A percentile compares a stretch with the other conserved stretches of the same genome.
Evolutionary conservation across 2,797 vertebrate genomes (phyloP).

Genomic region (Argentina silus): DNA sequence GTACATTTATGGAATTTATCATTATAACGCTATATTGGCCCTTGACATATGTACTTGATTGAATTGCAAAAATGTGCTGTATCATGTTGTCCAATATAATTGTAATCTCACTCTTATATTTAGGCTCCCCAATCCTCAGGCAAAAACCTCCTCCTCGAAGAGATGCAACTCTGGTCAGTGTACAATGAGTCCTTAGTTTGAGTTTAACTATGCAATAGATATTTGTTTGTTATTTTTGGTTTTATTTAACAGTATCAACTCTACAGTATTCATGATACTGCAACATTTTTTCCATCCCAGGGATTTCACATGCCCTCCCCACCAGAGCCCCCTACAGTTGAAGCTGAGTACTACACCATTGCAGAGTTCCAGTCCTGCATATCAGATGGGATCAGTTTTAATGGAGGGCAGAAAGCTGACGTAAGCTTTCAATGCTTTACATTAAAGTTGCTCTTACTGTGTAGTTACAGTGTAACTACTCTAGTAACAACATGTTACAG

Average conservation of each 20-base stretch:
- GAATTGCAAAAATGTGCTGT: no score
- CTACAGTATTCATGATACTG: not conserved
- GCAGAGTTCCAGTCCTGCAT: conserved; percentile 99
- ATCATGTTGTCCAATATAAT: not conserved
- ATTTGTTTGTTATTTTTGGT: not conserved
- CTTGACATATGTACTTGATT: no score
- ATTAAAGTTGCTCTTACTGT: no score
- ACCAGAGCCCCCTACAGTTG: conserved; percentile 96
- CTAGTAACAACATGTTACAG: no score
- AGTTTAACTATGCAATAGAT: not conserved
- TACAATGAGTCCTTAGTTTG: not conserved
- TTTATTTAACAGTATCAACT: not conserved
- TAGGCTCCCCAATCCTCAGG: conserved; percentile 96
- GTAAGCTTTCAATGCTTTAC: conserved; percentile 68
- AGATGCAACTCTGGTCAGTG: conserved; percentile 94
- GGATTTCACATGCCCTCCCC: conserved; percentile 97
- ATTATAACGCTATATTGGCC: no score
- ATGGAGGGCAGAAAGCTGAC: conserved; percentile 98
- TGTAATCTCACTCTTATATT: not conserved
- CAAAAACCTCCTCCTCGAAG: conserved; percentile 95
- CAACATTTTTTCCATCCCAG: conserved; percentile 55
- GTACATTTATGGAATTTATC: no score
- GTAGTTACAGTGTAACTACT: no score
- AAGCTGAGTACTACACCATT: conserved; percentile 99
- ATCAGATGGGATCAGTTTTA: conserved; percentile 98